Conservation (phyloP, 2,888 invertebrate species). For the Dasysyrphus albostriatus region DNA sequence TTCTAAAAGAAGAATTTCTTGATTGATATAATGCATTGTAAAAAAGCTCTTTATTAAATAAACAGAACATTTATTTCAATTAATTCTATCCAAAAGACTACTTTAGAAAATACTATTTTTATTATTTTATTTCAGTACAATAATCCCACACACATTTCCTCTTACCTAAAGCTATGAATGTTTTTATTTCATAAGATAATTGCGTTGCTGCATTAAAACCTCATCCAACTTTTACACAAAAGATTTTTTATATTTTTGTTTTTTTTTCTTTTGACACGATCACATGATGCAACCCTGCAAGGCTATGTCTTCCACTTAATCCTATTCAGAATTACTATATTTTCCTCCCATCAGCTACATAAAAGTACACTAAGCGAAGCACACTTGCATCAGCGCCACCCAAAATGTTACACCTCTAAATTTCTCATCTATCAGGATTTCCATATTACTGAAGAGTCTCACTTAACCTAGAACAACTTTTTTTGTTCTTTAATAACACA, state of each 20-base stretch:
- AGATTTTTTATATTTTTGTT: not conserved
- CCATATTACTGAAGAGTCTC: constrained; percentile 58
- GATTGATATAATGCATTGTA: no score
- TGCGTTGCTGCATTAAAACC: constrained; percentile 9
- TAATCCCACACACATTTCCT: not conserved
- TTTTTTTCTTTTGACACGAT: not conserved
- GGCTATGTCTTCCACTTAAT: constrained; percentile 49
- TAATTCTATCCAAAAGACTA: no score
- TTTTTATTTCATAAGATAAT: constrained; percentile 10
- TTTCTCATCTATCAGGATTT: constrained; percentile 52
- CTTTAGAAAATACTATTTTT: no score
- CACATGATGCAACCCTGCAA: constrained; percentile 44
- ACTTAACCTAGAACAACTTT: constrained; percentile 61
- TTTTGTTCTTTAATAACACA: constrained; percentile 18
- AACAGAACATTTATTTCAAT: no score
- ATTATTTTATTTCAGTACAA: not conserved
- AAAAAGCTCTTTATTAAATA: no score
- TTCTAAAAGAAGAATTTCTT: no score
- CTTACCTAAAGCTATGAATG: not conserved
- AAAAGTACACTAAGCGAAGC: constrained; percentile 52
- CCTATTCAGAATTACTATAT: constrained; percentile 48
- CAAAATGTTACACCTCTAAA: constrained; percentile 20
- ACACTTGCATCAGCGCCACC: constrained; percentile 2
- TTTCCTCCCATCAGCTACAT: constrained; percentile 38
- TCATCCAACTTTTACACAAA: constrained; percentile 10